These are phyloP conservation scores for Odobenus rosmarus DNA, from an alignment of 2,113 vertebrate species.

Conservation along the genomic window DNA sequence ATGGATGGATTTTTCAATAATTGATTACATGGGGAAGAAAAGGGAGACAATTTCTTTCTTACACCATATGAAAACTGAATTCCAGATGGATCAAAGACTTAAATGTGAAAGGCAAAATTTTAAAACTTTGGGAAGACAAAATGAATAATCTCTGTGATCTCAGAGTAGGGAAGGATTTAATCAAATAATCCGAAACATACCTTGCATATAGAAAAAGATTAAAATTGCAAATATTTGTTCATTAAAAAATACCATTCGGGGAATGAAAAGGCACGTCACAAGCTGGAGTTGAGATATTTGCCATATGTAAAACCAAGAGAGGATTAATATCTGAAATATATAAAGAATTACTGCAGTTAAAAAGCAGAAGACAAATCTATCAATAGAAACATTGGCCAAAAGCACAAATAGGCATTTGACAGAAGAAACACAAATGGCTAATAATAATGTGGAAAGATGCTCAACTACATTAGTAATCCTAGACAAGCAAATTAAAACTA, in stretches of 20 bases:
- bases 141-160: background rate
- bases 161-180: background rate
- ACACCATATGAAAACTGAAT: background rate
- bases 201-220: background rate
- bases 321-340: background rate
- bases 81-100: background rate
- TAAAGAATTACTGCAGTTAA: background rate
- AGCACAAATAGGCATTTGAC: background rate
- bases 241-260: background rate
- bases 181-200: slow-evolving; percentile 3
- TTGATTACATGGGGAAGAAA: background rate
- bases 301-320: background rate
- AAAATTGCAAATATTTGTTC: background rate
- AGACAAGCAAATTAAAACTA: background rate
- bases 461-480: background rate
- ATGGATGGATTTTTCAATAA: background rate
- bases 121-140: background rate
- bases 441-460: background rate
- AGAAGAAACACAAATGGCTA: background rate
- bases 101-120: slow-evolving; percentile 23
- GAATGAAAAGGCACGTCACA: background rate
- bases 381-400: slow-evolving; percentile 20
- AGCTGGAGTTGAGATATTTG: background rate
- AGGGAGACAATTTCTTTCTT: background rate
- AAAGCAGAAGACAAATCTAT: background rate